A percentile compares a stretch with the other conserved stretches of the same genome.
phyloP scores from a whole-genome alignment of 2,113 vertebrate genomes.

The Antechinus stuartii region DNA sequence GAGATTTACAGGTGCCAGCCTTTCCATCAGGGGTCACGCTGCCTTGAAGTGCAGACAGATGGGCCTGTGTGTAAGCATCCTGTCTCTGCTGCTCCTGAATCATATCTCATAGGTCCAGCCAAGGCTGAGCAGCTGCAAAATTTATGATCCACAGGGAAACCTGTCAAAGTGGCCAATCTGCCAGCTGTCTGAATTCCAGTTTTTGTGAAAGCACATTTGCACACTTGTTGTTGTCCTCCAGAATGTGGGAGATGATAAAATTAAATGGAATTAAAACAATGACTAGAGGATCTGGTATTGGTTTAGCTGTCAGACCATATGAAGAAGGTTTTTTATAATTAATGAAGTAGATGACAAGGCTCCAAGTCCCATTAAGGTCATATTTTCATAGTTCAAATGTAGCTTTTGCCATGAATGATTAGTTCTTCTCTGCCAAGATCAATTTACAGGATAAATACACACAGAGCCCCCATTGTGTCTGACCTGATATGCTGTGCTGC shows the following conservation, averaged over 20 bases:
- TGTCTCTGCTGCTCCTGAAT: background rate
- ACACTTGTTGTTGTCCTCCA: background rate
- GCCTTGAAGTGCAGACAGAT: background rate
- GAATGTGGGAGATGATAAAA: background rate
- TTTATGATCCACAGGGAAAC: background rate
- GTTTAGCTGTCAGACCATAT: background rate
- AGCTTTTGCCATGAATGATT: background rate
- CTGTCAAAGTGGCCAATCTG: background rate
- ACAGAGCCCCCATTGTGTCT: background rate
- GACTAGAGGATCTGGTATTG: background rate
- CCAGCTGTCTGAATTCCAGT: background rate
- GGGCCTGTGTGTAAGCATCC: background rate
- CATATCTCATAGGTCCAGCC: background rate
- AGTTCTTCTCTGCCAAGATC: background rate
- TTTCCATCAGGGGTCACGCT: background rate
- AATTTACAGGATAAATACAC: background rate
- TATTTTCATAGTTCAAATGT: background rate
- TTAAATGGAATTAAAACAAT: background rate
- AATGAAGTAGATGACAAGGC: background rate
- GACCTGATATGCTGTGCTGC: background rate
- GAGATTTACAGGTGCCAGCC: background rate
- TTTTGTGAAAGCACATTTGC: background rate
- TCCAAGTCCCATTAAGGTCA: background rate
- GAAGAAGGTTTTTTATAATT: background rate
- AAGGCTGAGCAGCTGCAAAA: background rate